Evolutionary conservation across 1,140 invertebrate species (phyloP), one percentile per base, ranked within the genome.

Genomic region (Conopomorpha cramerella): DNA sequence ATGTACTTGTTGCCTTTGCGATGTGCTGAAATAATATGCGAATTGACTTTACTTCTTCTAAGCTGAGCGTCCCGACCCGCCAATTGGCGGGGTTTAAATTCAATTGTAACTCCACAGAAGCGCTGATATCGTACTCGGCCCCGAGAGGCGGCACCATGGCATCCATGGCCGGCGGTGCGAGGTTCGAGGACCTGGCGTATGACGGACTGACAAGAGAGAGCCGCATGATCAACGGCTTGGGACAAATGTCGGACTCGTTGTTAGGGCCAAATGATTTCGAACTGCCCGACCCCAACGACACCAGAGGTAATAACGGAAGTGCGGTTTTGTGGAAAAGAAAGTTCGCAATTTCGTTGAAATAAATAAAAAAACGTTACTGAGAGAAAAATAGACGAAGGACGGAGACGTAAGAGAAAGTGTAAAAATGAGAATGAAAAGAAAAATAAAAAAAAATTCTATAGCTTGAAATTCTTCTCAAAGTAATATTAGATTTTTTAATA

Each of bases 121-220:
- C 86, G 39, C 67, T 93, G 14, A 55, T 89, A 15, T 84, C 84
- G 16, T 94, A 94, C 70, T 81, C 83, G n/a, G 89, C 90, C 55
- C 89, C 88, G 0, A 82, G 86, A 51, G 90, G 90, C 11, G 74
- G 78, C 16, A 62, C 77, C 6, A 87, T 92, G 61, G 91, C 92
- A 35, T 84, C 89, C 43, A 82, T 84, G 55, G 81, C 88, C n/a
- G 89, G 87, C 2, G 83, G 86, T 26, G 86, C 90, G 46, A 86
- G 92, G 50, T 85, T 95, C 36, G 88, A 87, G 55, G 94, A 96
- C 59, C 82, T 89, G 38, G 88, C 89, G 17, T 97, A 95, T 65
- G 94, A 96, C 64, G 93, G 94, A 8, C 71, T 84, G 28, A 82
- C 87, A 59, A 83, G 86, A 39, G 82, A 80, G 3, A 80, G 79